Conservation (phyloP, 2,888 invertebrate species). For the Dusona sp. region DNA sequence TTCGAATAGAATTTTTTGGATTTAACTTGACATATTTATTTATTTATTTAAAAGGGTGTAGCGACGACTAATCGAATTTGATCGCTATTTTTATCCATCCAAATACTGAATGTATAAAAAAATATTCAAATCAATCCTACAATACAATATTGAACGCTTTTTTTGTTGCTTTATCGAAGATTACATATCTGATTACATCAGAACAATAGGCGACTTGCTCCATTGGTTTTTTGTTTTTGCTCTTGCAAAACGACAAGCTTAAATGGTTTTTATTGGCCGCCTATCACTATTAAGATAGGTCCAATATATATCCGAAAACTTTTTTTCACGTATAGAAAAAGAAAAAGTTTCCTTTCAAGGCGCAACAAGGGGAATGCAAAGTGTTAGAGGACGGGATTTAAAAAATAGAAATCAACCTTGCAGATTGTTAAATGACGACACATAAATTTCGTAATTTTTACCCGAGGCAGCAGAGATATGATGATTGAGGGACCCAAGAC, state of each 20-base stretch:
- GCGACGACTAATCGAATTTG: not conserved
- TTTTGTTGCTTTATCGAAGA: not conserved
- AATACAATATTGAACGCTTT: not conserved
- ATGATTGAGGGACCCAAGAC: slow-evolving; percentile 21
- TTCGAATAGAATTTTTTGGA: not conserved
- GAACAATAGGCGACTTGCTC: too few relatives aligned
- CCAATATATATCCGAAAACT: not conserved
- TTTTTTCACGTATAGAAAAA: not conserved
- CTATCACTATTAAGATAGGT: not conserved
- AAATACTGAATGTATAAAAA: not conserved
- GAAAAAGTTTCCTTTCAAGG: not conserved
- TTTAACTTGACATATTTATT: not conserved
- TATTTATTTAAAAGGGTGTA: not conserved
- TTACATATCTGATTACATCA: too few relatives aligned
- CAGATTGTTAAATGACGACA: not conserved
- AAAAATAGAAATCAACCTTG: not conserved
- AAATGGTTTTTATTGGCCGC: not conserved
- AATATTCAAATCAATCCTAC: not conserved
- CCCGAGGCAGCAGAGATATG: not conserved
- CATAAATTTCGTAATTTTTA: not conserved
- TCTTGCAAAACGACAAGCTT: too few relatives aligned
- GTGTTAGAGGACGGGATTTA: not conserved
- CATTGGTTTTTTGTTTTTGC: too few relatives aligned
- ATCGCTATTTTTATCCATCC: not conserved
- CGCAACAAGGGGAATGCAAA: too few relatives aligned